Percentiles rank a stretch among this genome's conserved stretches.
These are phyloP conservation scores for Cephus pygmeus DNA, from an alignment of 2,888 invertebrate species.

Conservation along the genomic window DNA sequence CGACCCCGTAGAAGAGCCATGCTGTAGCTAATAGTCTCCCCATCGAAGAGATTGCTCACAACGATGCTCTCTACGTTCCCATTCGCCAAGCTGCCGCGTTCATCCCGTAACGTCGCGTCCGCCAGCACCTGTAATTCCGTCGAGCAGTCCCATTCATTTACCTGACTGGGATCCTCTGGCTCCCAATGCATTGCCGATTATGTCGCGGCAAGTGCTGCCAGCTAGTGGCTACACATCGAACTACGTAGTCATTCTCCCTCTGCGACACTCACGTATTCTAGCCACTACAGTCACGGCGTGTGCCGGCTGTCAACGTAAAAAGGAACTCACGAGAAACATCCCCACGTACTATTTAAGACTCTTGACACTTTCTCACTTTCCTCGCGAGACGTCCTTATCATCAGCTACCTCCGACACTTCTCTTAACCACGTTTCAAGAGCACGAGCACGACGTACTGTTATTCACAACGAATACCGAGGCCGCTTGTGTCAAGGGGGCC, in stretches of 20 bases:
- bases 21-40: conserved; percentile 72
- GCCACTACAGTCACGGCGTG: background rate
- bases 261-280: background rate
- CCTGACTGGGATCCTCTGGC: background rate
- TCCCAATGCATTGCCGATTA: background rate
- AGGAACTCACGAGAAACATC: background rate
- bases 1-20: conserved; percentile 73
- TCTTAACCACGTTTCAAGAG: background rate
- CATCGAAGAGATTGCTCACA: conserved; percentile 73
- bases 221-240: conserved; percentile 26
- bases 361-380: background rate
- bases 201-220: conserved; percentile 42
- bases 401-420: background rate
- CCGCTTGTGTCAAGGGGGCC: conserved; percentile 5
- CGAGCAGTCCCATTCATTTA: background rate
- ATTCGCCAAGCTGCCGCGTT: conserved; percentile 42
- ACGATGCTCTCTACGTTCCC: conserved; percentile 56
- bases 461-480: background rate
- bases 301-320: background rate
- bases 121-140: conserved; percentile 51
- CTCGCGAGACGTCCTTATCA: background rate
- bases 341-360: background rate
- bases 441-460: background rate
- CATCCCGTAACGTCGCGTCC: conserved; percentile 45
- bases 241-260: background rate